Conservation (phyloP, 2,113 vertebrate genomes). For the Cyrtonyx montezumae region DNA sequence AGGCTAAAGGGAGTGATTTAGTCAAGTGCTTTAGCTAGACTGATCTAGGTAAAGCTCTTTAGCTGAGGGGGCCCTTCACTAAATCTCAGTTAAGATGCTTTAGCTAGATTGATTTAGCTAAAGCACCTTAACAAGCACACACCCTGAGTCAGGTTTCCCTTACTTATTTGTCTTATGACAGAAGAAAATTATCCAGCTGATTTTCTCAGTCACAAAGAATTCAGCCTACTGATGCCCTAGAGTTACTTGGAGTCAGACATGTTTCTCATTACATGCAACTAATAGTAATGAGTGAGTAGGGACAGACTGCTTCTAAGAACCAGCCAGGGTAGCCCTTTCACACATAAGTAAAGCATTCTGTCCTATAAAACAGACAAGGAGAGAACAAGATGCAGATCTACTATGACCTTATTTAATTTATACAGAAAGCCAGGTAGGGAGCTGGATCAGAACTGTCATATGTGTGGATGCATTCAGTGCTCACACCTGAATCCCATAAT, state of each 20-base stretch:
- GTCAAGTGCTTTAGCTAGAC: slow-evolving; percentile 9
- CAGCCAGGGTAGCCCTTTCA: neutral
- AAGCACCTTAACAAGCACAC: slow-evolving; percentile 40
- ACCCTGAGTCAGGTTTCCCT: neutral
- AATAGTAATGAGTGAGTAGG: neutral
- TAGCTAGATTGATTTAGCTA: slow-evolving; percentile 29
- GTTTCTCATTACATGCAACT: neutral
- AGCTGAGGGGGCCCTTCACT: slow-evolving; percentile 3
- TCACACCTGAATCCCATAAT: neutral
- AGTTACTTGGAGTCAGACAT: neutral
- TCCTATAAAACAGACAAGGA: neutral
- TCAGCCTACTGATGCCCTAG: neutral
- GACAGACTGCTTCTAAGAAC: neutral
- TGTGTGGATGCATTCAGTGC: neutral
- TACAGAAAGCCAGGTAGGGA: neutral
- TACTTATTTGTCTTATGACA: neutral
- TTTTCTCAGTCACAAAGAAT: neutral
- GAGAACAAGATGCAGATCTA: neutral
- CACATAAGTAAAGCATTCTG: neutral
- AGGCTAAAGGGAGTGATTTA: slow-evolving; percentile 10
- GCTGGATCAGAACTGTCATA: neutral
- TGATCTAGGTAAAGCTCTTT: slow-evolving; percentile 56
- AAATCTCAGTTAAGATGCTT: slow-evolving; percentile 58
- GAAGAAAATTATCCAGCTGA: neutral
- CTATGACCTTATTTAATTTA: neutral